A percentile compares a stretch with the other conserved stretches of the same genome.
Evolutionary conservation across 2,888 invertebrate species (phyloP).

Genomic region (Drosophila kanekoi): DNA sequence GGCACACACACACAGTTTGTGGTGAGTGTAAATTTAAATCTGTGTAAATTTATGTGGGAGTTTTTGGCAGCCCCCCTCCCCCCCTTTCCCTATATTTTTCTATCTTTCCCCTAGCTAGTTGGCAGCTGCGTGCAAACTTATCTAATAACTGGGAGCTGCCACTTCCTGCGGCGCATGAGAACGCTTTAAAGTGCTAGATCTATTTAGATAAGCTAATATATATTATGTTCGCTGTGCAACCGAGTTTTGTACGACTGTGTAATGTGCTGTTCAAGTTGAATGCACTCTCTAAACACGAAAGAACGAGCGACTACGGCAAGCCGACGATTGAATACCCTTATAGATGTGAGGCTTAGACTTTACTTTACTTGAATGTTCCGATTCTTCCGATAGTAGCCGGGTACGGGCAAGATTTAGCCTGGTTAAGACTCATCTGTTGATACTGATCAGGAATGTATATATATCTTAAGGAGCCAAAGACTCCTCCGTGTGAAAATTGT

Average conservation of each 20-base stretch:
- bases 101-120: neutral
- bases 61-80: slow-evolving; percentile 13
- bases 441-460: too few species aligned
- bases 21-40: slow-evolving; percentile 51
- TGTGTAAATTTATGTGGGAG: slow-evolving; percentile 75
- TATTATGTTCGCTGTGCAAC: slow-evolving; percentile 15
- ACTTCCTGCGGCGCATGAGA: slow-evolving; percentile 58
- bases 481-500: too few species aligned
- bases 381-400: too few species aligned
- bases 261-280: slow-evolving; percentile 13
- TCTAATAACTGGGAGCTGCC: slow-evolving; percentile 56
- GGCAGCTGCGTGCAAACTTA: slow-evolving; percentile 49
- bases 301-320: too few species aligned
- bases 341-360: too few species aligned
- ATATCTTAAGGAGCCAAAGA: too few species aligned
- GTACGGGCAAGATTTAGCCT: too few species aligned
- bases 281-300: slow-evolving; percentile 14
- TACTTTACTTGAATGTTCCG: too few species aligned
- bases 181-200: slow-evolving; percentile 25
- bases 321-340: too few species aligned
- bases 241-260: slow-evolving; percentile 13
- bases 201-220: slow-evolving; percentile 34
- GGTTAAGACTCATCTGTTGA: too few species aligned
- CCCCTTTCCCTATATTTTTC: too few species aligned
- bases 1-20: slow-evolving; percentile 10